These are phyloP conservation scores for Coenonympha glycerion DNA, from an alignment of 2,888 invertebrate genomes.

Conservation along the genomic window DNA sequence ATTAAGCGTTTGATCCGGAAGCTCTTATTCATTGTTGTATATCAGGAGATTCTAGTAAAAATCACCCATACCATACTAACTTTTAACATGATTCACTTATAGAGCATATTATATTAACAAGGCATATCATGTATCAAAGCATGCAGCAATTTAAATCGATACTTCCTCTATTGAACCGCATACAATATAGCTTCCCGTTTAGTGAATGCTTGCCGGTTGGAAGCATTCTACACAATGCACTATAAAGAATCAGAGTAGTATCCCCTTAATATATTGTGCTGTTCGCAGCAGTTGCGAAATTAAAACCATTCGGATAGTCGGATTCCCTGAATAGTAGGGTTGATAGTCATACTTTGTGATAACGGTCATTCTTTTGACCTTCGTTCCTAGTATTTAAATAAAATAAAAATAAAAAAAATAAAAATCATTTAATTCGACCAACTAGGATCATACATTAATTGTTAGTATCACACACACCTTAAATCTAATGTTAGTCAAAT, in stretches of 20 bases:
- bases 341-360: neutral
- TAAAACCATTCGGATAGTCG: conserved; percentile 45
- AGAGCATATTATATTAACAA: neutral
- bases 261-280: conserved; percentile 49
- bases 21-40: neutral
- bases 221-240: conserved; percentile 21
- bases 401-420: no score
- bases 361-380: neutral
- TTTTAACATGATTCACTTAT: conserved; percentile 4
- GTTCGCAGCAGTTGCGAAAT: conserved; percentile 48
- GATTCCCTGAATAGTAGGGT: conserved; percentile 46
- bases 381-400: no score
- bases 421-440: no score
- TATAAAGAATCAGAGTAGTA: conserved; percentile 42
- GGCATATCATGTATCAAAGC: conserved; percentile 1
- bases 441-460: no score
- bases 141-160: conserved; percentile 21
- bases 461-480: no score
- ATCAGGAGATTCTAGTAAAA: no score
- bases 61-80: neutral
- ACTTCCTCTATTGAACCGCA: conserved; percentile 22
- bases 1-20: neutral
- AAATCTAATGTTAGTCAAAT: no score
- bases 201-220: conserved; percentile 13
- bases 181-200: conserved; percentile 18